Evolutionary conservation across 1,140 invertebrate genomes (phyloP).

Genomic region (Papilio polyxenes): DNA sequence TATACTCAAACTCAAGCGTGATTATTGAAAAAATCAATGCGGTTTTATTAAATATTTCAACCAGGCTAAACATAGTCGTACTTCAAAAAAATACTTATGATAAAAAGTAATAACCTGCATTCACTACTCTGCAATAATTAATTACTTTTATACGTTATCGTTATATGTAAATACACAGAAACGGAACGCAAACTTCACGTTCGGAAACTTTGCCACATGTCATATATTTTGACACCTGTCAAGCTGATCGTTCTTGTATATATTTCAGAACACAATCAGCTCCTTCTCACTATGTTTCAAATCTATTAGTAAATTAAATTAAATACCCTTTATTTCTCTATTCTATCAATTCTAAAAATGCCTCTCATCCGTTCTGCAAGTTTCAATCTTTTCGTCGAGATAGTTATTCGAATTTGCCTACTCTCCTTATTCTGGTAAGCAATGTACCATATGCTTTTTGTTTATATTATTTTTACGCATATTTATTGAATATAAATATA

Average conservation of each 20-base stretch:
- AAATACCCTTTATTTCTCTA: conserved; percentile 37
- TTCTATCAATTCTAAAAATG: conserved; percentile 57
- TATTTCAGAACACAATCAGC: conserved; percentile 38
- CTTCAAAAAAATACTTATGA: too few relatives aligned
- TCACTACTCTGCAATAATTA: neutral
- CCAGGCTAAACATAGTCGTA: neutral
- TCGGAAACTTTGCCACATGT: conserved; percentile 19
- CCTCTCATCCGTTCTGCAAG: conserved; percentile 71
- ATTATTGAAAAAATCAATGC: too few relatives aligned
- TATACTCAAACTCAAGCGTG: too few relatives aligned
- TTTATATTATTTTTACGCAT: conserved; percentile 39
- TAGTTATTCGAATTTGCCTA: conserved; percentile 63
- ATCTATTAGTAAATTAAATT: conserved; percentile 35
- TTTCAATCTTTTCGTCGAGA: conserved; percentile 72
- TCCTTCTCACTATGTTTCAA: conserved; percentile 34
- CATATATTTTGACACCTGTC: conserved; percentile 15
- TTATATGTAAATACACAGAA: conserved; percentile 5
- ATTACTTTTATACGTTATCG: neutral
- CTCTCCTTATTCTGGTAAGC: conserved; percentile 73
- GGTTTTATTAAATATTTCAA: neutral
- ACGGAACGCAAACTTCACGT: conserved; percentile 27
- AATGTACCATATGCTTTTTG: conserved; percentile 55
- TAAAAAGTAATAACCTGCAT: neutral
- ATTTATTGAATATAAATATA: neutral
- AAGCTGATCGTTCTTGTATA: conserved; percentile 10